phyloP scores from a whole-genome alignment of 2,888 invertebrate species.

The Allacma fusca region DNA sequence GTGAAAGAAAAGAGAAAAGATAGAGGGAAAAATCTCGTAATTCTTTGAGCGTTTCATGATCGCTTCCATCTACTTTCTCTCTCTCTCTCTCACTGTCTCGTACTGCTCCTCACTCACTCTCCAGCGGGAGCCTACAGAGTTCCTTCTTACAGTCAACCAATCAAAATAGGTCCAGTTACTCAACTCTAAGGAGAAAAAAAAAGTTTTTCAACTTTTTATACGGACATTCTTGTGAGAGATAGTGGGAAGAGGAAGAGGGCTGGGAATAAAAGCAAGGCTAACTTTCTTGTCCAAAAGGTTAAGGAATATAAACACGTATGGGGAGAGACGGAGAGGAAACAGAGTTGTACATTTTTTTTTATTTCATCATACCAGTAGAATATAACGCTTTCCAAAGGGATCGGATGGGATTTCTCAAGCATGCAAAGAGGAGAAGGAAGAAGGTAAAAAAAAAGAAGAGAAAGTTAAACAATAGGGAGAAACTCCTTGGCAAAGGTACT shows the following conservation, averaged over 20 bases:
- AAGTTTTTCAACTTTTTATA: neutral
- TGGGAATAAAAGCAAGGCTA: neutral
- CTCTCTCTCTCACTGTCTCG: slow-evolving; percentile 8
- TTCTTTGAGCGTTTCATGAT: slow-evolving; percentile 35
- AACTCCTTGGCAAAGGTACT: neutral
- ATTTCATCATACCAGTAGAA: neutral
- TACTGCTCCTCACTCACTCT: neutral
- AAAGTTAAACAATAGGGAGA: neutral
- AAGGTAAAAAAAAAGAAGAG: neutral
- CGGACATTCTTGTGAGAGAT: neutral
- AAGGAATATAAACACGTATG: neutral
- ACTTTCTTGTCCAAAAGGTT: neutral
- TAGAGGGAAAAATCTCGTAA: slow-evolving; percentile 34
- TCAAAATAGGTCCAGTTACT: slow-evolving; percentile 27
- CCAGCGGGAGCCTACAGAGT: neutral
- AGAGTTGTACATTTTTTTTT: neutral
- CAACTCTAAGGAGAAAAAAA: slow-evolving; percentile 26
- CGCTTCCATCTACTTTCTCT: slow-evolving; percentile 11
- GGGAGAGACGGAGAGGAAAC: neutral
- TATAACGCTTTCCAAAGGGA: no score
- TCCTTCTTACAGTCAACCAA: slow-evolving; percentile 8
- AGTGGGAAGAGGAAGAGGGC: neutral
- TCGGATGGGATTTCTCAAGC: neutral
- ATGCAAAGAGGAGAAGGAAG: neutral
- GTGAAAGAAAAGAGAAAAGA: slow-evolving; percentile 9